A percentile compares a stretch with the other conserved stretches of the same genome.
Evolutionary conservation across 2,113 vertebrate species (phyloP).

Genomic region (Centrocercus urophasianus): DNA sequence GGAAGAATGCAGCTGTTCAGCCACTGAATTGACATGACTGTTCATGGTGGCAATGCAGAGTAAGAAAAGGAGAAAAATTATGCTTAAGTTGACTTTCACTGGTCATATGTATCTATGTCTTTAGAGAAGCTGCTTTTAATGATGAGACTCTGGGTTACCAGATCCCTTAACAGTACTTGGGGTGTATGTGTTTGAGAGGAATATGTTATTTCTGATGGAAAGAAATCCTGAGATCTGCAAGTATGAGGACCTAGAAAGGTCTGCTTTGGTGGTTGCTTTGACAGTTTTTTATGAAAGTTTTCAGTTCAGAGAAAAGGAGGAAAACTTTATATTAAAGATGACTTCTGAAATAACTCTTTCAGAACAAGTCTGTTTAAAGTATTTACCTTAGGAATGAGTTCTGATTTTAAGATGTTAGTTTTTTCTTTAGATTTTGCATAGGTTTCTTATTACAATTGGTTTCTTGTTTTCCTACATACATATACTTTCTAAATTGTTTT

Average conservation of each 20-base stretch:
- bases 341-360: neutral
- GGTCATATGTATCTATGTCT: neutral
- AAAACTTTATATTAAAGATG: neutral
- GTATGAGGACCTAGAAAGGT: neutral
- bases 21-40: neutral
- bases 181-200: neutral
- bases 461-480: neutral
- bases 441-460: neutral
- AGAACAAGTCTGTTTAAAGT: neutral
- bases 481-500: neutral
- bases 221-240: neutral
- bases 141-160: neutral
- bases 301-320: neutral
- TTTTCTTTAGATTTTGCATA: neutral
- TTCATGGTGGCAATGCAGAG: neutral
- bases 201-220: neutral
- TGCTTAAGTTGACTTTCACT: neutral
- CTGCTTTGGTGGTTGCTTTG: neutral
- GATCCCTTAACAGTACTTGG: neutral
- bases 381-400: neutral
- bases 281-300: neutral
- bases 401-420: neutral
- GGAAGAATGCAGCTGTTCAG: neutral
- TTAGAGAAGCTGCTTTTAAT: neutral
- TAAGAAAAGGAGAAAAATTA: neutral